Conservation (phyloP, 2,888 invertebrate species). For the Girardia tigrina region DNA sequence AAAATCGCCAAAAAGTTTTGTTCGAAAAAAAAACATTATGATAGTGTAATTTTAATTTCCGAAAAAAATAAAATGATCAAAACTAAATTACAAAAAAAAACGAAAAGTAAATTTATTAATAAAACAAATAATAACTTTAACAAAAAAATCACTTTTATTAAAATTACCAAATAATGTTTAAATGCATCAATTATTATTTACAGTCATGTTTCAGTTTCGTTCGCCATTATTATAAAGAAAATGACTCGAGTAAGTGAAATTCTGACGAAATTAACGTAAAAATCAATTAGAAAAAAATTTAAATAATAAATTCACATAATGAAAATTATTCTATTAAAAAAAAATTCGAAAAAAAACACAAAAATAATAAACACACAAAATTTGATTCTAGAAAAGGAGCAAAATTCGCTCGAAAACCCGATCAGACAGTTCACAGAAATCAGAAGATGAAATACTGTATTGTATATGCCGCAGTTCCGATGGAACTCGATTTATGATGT, state of each 20-base stretch:
- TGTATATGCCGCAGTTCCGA: slow-evolving; percentile 86
- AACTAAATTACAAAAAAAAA: no score
- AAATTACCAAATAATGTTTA: no score
- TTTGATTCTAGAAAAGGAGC: not conserved
- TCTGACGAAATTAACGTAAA: not conserved
- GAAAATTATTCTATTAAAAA: not conserved
- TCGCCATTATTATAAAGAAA: slow-evolving; percentile 8
- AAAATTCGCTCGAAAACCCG: not conserved
- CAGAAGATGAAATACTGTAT: slow-evolving; percentile 53
- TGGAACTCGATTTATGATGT: slow-evolving; percentile 82
- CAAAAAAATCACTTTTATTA: no score
- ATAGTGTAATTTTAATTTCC: no score
- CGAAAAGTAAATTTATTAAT: no score
- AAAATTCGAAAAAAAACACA: no score
- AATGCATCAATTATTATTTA: not conserved
- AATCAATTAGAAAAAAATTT: not conserved
- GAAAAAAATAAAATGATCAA: no score
- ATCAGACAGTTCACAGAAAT: not conserved
- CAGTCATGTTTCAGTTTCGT: slow-evolving; percentile 20
- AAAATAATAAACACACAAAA: no score
- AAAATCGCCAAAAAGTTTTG: no score
- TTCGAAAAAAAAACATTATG: no score
- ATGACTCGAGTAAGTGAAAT: slow-evolving; percentile 19
- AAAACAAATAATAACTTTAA: no score
- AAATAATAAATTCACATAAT: not conserved